Conservation (phyloP, 1,140 invertebrate genomes). For the Amphibalanus amphitrite region DNA sequence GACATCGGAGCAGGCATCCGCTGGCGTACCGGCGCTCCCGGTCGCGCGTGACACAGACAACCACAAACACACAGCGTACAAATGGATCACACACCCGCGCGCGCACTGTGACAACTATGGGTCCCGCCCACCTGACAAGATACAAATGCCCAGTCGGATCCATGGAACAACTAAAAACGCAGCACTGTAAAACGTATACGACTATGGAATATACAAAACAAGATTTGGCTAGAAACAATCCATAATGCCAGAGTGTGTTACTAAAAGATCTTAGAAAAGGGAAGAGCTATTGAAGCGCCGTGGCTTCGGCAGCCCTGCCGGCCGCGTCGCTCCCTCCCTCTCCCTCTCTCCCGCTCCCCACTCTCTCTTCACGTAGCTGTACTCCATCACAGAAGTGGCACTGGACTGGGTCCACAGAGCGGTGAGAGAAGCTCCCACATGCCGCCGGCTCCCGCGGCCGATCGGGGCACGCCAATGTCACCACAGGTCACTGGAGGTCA, state of each 20-base stretch:
- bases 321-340: background rate
- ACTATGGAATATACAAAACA: background rate
- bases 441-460: too few species aligned
- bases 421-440: too few species aligned
- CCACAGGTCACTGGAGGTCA: background rate
- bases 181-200: background rate
- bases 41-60: background rate
- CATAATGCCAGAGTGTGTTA: background rate
- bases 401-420: background rate
- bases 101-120: background rate
- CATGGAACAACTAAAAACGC: background rate
- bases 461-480: too few species aligned
- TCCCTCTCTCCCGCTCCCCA: too few species aligned
- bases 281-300: background rate
- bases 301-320: too few species aligned
- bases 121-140: background rate
- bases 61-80: background rate
- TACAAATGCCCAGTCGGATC: background rate
- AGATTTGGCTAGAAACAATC: background rate
- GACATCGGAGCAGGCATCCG: too few species aligned
- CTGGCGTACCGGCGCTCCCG: too few species aligned
- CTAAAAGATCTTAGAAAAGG: constrained; percentile 2
- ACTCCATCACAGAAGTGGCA: background rate
- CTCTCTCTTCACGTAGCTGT: too few species aligned
- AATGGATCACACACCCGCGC: too few species aligned